Base-by-base conservation (phyloP, 2,113 vertebrate genomes). In the Pseudopodoces humilis region DNA sequence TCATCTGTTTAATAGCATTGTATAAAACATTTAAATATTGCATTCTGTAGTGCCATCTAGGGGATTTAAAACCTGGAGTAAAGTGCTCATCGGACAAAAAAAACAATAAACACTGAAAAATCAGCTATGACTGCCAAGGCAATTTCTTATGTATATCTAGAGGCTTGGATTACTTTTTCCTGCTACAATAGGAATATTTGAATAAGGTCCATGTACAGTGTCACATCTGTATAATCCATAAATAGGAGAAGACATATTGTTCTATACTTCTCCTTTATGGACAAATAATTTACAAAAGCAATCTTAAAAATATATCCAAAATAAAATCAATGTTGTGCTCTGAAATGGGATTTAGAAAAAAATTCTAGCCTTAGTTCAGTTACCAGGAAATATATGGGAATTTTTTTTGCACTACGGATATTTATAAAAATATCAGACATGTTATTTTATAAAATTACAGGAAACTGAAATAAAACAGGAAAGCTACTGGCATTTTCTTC, bases 1-100 rank as follows among this genome's bases (percentile, higher is more conserved):
- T 78, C 90, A 71, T 79, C 95, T 92, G 78, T 86, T 96, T 88
- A 96, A 69, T 59, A 79, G 33, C 80, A 94, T 80, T 96, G 88
- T 80, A 96, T 70, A 95, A 97, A 92, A 79, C 77, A 90, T 81
- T 96, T 97, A 94, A 95, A 98, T 97, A 90, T 17, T 52, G 84
- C 94, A 97, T 98, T 98, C 98, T 98, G 91, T 97, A 98, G 96
- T 97, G 98, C 98, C 98, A 98, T 97, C 98, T 98, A 98, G 98
- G 96, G 98, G 98, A 97, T 96, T 95, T 97, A 77, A 92, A 89
- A 88, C 46, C 60, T 68, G 68, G 71, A 95, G 78, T 64, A 83
- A 60, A 94, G 6, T 52, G 65, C 56, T 97, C 58, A 65, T 77
- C 49, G 30, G 79, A 77, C 83, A 65, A 93, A 96, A 91, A 94